A percentile compares a stretch with the other conserved stretches of the same genome.
phyloP scores from a whole-genome alignment of 2,797 vertebrate species.

The Anomalospiza imberbis region DNA sequence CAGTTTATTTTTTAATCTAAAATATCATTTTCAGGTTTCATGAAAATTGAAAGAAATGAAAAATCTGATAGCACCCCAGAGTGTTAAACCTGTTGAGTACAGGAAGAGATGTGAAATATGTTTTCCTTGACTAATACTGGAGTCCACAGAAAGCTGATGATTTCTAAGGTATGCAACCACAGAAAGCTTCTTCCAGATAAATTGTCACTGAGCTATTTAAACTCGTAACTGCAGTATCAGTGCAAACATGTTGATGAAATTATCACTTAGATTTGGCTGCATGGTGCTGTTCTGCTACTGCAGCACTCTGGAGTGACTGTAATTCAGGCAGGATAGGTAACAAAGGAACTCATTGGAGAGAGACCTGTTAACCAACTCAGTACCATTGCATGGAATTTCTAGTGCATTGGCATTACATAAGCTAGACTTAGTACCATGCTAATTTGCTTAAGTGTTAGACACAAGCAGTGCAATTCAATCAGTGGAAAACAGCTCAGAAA shows the following conservation, averaged over 20 bases:
- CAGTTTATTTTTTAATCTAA: not conserved
- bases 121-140: not conserved
- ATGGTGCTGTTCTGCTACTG: not conserved
- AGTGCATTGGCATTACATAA: not conserved
- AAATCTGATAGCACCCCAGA: not conserved
- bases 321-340: not conserved
- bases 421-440: not conserved
- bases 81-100: not conserved
- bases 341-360: not conserved
- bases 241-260: slow-evolving; percentile 2
- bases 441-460: not conserved
- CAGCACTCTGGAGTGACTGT: not conserved
- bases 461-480: not conserved
- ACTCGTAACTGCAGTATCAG: not conserved
- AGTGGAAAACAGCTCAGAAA: not conserved
- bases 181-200: not conserved
- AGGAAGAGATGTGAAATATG: not conserved
- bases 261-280: not conserved
- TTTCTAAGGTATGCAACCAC: not conserved
- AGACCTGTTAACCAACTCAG: not conserved
- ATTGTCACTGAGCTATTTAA: slow-evolving; percentile 22
- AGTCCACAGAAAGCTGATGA: not conserved
- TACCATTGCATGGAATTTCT: not conserved
- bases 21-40: not conserved
- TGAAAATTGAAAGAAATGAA: not conserved